Conservation (phyloP, 2,113 vertebrate genomes). For the Pyrgilauda ruficollis region DNA sequence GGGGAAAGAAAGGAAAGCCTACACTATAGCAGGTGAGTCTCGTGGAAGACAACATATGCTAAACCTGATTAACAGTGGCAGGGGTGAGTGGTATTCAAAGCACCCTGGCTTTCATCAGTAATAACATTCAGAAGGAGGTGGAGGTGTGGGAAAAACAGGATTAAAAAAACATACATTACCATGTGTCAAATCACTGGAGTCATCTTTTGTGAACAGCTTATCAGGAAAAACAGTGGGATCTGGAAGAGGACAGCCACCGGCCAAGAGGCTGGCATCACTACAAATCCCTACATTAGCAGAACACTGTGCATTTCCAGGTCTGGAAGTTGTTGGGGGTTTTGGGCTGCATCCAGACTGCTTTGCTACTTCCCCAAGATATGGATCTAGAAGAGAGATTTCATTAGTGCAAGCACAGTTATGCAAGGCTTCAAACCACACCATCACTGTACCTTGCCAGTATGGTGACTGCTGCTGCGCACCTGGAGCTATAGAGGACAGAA, state of each 20-base stretch:
- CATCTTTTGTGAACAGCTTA: constrained; percentile 64
- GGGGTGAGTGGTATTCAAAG: background rate
- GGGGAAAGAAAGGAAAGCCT: background rate
- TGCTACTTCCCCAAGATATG: background rate
- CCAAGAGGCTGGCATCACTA: constrained; percentile 24
- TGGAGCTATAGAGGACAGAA: background rate
- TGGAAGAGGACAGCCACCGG: constrained; percentile 35
- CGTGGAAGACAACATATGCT: background rate
- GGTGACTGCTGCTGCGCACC: background rate
- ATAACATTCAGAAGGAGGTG: background rate
- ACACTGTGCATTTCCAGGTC: background rate
- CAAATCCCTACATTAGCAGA: background rate
- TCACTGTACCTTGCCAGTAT: background rate
- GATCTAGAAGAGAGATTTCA: constrained; percentile 18
- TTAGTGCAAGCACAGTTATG: background rate
- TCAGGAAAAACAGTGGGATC: constrained; percentile 46
- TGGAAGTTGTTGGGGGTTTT: constrained; percentile 8
- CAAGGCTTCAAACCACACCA: background rate
- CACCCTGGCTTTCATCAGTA: background rate
- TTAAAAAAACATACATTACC: constrained; percentile 69
- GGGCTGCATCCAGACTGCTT: background rate
- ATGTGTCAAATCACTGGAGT: constrained; percentile 83
- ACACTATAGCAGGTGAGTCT: background rate
- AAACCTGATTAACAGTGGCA: background rate
- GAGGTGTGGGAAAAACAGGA: background rate